Evolutionary conservation across 2,888 invertebrate genomes (phyloP).

Genomic region (Fragum whitleyi): DNA sequence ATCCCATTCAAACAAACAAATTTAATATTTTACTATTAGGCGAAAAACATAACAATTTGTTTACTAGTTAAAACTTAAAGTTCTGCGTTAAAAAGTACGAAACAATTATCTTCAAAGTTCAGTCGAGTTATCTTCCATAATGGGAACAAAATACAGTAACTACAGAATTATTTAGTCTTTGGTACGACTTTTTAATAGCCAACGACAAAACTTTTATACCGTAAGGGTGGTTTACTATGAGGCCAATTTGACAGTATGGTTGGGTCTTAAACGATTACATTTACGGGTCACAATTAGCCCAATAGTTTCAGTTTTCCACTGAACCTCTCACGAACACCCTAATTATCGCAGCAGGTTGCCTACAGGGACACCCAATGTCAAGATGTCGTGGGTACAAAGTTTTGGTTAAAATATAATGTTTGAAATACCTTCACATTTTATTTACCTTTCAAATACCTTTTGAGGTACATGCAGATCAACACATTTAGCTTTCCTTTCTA

Average conservation of each 20-base stretch:
- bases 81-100: not conserved
- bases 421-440: no score
- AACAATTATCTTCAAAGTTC: not conserved
- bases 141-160: no score
- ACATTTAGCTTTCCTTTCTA: no score
- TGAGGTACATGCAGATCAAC: no score
- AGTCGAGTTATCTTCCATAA: not conserved
- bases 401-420: not conserved
- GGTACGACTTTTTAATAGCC: no score
- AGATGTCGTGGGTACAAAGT: slow-evolving; percentile 4
- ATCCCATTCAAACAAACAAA: no score
- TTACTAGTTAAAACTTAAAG: no score
- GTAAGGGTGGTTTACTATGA: not conserved
- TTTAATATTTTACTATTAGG: no score
- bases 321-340: not conserved
- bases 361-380: not conserved
- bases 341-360: slow-evolving; percentile 11
- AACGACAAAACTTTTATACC: no score
- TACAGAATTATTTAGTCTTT: no score
- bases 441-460: no score
- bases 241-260: slow-evolving; percentile 20
- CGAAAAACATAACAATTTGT: no score
- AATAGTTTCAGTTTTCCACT: slow-evolving; percentile 15
- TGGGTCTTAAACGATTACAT: not conserved
- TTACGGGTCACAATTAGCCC: slow-evolving; percentile 12